Evolutionary conservation across 2,797 vertebrate genomes (phyloP), one percentile per base, ranked within the genome.

Genomic region (Coregonus ussuriensis): DNA sequence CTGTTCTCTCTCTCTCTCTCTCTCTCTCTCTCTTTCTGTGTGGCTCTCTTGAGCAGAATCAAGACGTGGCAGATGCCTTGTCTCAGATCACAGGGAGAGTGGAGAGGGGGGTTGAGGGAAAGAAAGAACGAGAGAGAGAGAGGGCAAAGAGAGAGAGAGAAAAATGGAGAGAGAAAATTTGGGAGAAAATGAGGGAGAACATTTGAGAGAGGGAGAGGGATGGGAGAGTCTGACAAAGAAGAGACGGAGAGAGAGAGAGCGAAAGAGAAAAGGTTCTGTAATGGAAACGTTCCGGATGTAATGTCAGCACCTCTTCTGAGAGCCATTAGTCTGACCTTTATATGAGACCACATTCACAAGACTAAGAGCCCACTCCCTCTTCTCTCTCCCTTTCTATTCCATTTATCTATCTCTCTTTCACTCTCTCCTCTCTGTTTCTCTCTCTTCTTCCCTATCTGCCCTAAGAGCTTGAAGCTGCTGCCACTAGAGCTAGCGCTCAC

Each of bases 271-370:
- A 72, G 41, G 76, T 73, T 81, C 87, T 87, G 86, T 89, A 86
- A 92, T 92, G 82, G 87, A 92, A 88, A 91, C 87, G 84, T 92
- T 93, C 87, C 88, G 81, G 81, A 75, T 86, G 74, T 91, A 93
- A 94, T 93, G 89, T 92, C 92, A 93, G 89, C 82, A 82, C 79
- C 83, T 91, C 92, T 90, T 88, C 78, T 81, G 90, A 88, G 91
- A 92, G 82, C 88, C 90, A 91, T 91, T 91, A 91, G 83, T 70
- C 89, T 93, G 93, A 93, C 93, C 92, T 94, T 93, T 92, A 81
- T 88, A 85, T 89, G 88, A 79, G 80, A 82, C 83, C 70, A 71
- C 77, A 74, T 74, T 82, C 74, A 90, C 80, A 76, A 81, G 35
- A 81, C 63, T 7, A 31, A 4, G 51, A 72, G 70, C 47, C 0